phyloP scores from a whole-genome alignment of 1,140 invertebrate species.

The Ditylenchus dipsaci region DNA sequence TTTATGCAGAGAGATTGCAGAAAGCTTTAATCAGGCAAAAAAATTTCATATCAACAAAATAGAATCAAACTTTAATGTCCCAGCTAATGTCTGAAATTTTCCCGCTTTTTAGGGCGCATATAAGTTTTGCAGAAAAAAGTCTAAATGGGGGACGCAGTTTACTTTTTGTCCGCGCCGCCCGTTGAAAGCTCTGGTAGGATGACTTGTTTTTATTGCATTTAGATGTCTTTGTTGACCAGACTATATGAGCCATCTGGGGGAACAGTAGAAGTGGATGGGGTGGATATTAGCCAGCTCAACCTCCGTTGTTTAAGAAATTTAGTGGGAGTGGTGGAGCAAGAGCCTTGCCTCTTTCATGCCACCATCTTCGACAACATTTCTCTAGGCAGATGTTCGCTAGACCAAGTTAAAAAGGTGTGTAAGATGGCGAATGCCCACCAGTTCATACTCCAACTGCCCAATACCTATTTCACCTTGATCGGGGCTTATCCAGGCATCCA shows the following conservation, averaged over 20 bases:
- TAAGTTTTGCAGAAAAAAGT: too few species aligned
- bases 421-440: slow-evolving; percentile 25
- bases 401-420: slow-evolving; percentile 11
- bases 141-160: too few species aligned
- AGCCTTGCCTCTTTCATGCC: slow-evolving; percentile 58
- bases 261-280: slow-evolving; percentile 40
- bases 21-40: slow-evolving; percentile 49
- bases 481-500: slow-evolving; percentile 31
- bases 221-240: slow-evolving; percentile 59
- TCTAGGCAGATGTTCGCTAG: slow-evolving; percentile 38
- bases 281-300: slow-evolving; percentile 30
- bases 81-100: too few species aligned
- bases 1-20: slow-evolving; percentile 73
- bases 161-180: too few species aligned
- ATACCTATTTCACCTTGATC: slow-evolving; percentile 33
- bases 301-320: slow-evolving; percentile 38
- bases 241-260: slow-evolving; percentile 59
- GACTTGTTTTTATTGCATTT: too few species aligned
- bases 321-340: slow-evolving; percentile 59
- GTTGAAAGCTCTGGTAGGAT: too few species aligned
- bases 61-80: neutral
- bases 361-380: slow-evolving; percentile 57
- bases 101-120: too few species aligned
- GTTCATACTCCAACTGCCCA: slow-evolving; percentile 59
- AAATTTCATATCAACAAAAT: neutral